phyloP scores from a whole-genome alignment of 2,113 vertebrate genomes.

The Riparia riparia region DNA sequence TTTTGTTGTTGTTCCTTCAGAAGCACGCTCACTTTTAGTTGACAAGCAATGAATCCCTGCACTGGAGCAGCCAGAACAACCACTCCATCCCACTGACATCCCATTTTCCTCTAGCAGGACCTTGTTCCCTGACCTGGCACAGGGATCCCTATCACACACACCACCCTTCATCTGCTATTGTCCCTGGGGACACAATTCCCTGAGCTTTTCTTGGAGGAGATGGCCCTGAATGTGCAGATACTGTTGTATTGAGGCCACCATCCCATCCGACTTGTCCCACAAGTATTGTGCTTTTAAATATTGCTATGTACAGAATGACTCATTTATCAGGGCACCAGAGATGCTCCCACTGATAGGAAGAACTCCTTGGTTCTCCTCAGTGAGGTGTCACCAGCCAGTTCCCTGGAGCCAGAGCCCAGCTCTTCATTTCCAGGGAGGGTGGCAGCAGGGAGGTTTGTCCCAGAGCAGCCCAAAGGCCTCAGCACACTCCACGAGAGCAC shows the following conservation, averaged over 20 bases:
- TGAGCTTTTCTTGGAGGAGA: not conserved
- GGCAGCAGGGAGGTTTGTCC: not conserved
- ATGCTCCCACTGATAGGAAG: not conserved
- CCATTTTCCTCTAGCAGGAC: not conserved
- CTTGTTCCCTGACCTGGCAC: not conserved
- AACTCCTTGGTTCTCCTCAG: not conserved
- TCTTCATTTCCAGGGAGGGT: not conserved
- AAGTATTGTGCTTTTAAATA: not conserved
- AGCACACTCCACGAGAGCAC: not conserved
- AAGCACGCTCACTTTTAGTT: not conserved
- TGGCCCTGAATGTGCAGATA: not conserved
- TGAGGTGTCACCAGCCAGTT: not conserved
- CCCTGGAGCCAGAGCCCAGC: not conserved
- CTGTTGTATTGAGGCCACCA: fast-evolving
- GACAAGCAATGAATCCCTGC: not conserved
- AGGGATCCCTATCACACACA: not conserved
- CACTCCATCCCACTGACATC: not conserved
- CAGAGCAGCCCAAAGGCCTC: not conserved
- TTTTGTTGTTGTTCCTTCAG: not conserved
- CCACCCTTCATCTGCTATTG: fast-evolving
- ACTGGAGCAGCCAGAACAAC: not conserved
- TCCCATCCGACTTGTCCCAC: not conserved
- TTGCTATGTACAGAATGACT: not conserved
- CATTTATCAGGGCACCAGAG: not conserved
- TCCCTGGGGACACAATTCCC: not conserved